phyloP scores from a whole-genome alignment of 2,797 vertebrate species.

The Momotus momota region DNA sequence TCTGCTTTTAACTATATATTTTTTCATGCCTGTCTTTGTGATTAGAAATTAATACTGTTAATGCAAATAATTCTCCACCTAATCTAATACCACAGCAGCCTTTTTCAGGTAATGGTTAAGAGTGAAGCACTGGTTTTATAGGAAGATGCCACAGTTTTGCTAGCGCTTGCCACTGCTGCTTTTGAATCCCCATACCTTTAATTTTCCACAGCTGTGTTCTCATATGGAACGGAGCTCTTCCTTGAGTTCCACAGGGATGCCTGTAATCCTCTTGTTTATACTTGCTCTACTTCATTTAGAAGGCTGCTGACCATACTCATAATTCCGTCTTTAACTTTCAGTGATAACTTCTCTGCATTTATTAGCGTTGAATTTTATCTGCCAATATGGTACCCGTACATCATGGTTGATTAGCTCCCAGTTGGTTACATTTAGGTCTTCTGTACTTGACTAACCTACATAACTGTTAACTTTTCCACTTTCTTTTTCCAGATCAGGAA shows the following conservation, averaged over 20 bases:
- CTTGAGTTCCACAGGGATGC: background rate
- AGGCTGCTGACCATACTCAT: background rate
- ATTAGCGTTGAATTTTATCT: background rate
- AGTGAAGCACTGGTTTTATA: background rate
- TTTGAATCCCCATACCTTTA: background rate
- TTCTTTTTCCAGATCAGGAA: background rate
- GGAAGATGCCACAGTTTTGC: background rate
- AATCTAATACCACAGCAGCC: background rate
- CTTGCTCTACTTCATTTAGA: background rate
- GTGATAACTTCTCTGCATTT: background rate
- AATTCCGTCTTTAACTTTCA: background rate
- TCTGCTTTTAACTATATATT: background rate
- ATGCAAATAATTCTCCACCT: background rate
- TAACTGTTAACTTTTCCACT: background rate
- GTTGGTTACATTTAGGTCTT: background rate
- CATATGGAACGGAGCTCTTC: background rate
- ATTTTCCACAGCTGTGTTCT: background rate
- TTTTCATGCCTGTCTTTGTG: background rate
- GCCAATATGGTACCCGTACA: background rate
- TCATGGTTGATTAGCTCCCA: background rate
- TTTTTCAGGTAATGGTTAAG: background rate
- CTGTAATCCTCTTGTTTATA: conserved; percentile 30
- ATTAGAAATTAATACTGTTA: background rate
- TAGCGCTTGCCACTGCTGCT: background rate
- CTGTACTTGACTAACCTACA: background rate